Percentiles rank a stretch among this genome's conserved stretches.
phyloP scores from a whole-genome alignment of 23 tunicate genomes.

The Oikopleura albicans region DNA sequence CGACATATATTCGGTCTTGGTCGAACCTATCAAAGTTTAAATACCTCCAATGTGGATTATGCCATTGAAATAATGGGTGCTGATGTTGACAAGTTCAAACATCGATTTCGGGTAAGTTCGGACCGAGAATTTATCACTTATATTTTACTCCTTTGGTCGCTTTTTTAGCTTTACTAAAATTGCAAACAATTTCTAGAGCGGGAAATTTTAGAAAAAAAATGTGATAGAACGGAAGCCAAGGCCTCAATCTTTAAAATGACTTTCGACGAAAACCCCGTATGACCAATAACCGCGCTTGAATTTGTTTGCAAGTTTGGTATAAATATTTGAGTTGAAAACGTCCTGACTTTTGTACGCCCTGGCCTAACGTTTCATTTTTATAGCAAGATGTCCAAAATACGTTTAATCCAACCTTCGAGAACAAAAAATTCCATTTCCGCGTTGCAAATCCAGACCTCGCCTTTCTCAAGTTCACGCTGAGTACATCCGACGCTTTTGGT shows the following conservation, averaged over 20 bases:
- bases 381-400: neutral
- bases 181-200: too few relatives aligned
- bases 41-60: slow-evolving; percentile 7
- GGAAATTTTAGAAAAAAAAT: too few relatives aligned
- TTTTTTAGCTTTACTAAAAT: too few relatives aligned
- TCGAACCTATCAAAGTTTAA: neutral
- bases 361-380: too few relatives aligned
- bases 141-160: neutral
- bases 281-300: too few relatives aligned
- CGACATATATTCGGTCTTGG: slow-evolving; percentile 4
- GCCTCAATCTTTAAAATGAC: too few relatives aligned
- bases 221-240: too few relatives aligned
- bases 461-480: neutral
- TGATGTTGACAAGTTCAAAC: neutral
- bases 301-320: too few relatives aligned
- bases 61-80: neutral
- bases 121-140: too few relatives aligned
- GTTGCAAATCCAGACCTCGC: neutral
- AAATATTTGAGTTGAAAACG: too few relatives aligned
- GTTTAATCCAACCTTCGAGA: neutral
- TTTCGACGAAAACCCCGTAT: too few relatives aligned
- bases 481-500: neutral
- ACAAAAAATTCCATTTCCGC: neutral
- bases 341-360: too few relatives aligned
- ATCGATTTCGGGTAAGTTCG: neutral